These are phyloP conservation scores for Stomatorhinus walkeri DNA, from an alignment of 2,797 vertebrate genomes.

Conservation along the genomic window DNA sequence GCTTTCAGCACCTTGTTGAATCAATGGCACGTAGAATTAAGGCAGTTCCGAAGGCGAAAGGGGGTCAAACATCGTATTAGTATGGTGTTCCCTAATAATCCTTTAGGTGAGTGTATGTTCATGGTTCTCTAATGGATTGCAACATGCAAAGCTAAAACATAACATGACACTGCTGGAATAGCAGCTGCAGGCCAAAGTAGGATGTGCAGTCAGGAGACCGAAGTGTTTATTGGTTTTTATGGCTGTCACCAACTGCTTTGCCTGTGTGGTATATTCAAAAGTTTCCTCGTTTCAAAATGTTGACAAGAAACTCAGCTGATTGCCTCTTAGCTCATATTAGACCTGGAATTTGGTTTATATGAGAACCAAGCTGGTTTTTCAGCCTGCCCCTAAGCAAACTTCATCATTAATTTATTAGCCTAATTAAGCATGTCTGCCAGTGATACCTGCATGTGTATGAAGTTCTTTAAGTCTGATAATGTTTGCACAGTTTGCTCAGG, in stretches of 20 bases:
- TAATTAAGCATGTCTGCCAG: neutral
- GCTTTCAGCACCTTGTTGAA: too few relatives aligned
- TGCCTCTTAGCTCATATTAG: neutral
- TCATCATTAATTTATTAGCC: neutral
- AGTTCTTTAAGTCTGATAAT: neutral
- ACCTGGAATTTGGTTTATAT: neutral
- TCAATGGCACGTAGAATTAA: too few relatives aligned
- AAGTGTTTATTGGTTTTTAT: neutral
- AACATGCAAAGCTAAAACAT: neutral
- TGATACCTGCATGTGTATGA: neutral
- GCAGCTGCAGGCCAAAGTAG: neutral
- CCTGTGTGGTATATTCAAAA: neutral
- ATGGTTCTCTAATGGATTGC: neutral
- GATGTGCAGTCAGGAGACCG: neutral
- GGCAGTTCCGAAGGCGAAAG: too few relatives aligned
- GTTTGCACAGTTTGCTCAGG: slow-evolving; percentile 42
- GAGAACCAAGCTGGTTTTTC: neutral
- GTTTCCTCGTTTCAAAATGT: neutral
- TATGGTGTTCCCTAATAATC: too few relatives aligned
- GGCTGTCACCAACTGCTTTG: neutral
- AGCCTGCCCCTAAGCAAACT: neutral
- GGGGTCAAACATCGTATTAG: too few relatives aligned
- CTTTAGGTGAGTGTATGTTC: neutral
- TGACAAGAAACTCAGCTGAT: neutral
- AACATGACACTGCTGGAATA: neutral